Conservation (phyloP, 2,888 invertebrate genomes). For the Andrena bicolor region DNA sequence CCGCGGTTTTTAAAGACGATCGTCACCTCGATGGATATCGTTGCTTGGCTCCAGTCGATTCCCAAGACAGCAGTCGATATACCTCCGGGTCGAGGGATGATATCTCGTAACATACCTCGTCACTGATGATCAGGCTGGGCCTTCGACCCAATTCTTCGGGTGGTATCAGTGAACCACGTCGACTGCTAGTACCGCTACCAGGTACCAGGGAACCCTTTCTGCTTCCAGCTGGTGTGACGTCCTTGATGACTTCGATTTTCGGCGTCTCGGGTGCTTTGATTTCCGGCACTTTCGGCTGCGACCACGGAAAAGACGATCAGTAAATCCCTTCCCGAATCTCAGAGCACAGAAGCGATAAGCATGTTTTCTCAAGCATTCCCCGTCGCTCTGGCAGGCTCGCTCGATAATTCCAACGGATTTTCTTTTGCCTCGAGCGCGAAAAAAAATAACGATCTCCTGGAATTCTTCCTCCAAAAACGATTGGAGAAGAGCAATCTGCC, state of each 20-base stretch:
- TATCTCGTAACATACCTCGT: constrained; percentile 91
- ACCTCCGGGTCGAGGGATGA: constrained; percentile 40
- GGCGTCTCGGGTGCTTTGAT: constrained; percentile 90
- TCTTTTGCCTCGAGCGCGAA: no score
- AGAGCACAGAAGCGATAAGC: neutral
- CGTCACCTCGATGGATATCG: constrained; percentile 1
- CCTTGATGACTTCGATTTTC: constrained; percentile 94
- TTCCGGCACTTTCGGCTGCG: constrained; percentile 85
- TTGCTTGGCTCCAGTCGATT: constrained; percentile 42
- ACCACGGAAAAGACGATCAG: constrained; percentile 39
- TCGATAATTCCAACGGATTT: neutral
- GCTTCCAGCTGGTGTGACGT: constrained; percentile 90
- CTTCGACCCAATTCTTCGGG: constrained; percentile 94
- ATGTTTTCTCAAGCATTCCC: neutral
- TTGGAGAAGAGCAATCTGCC: neutral
- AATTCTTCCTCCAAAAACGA: neutral
- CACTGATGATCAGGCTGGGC: constrained; percentile 96
- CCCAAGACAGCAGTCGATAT: constrained; percentile 47
- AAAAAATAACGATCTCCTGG: no score
- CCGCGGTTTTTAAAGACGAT: no score
- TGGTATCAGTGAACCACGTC: constrained; percentile 95
- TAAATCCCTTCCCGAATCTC: neutral
- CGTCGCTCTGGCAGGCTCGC: neutral
- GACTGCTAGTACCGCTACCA: constrained; percentile 88
- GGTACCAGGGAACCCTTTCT: constrained; percentile 92